Base-by-base conservation (phyloP, 2,888 invertebrate species). In the Lithosia quadra region DNA sequence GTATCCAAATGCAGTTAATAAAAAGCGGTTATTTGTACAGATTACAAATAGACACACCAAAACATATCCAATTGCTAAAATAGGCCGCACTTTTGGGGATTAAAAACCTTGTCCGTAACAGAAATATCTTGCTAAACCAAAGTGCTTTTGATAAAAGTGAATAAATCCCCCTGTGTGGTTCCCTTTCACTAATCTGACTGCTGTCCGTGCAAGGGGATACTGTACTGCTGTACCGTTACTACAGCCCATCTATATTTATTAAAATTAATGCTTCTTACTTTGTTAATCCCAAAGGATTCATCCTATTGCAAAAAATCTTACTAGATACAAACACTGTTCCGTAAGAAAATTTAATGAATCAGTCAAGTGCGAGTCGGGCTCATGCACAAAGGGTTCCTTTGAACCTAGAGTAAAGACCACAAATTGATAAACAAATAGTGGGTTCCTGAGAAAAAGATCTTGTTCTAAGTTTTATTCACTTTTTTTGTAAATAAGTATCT, bases 131-230 rank as follows among this genome's bases (percentile, higher is more conserved):
- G 18, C 18, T 43, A 49, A n/a, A 0, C n/a, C 49, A 7, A 9
- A 49, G 49, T n/a, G 49, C n/a, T 49, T 49, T 49, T 49, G 9
- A n/a, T 49, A 49, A n/a, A n/a, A 49, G 49, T 49, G 49, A 49
- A 49, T 49, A 49, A 49, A n/a, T 49, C n/a, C 49, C 49, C 49
- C n/a, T 49, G n/a, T 49, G 49, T 18, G 43, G 43, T 49, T 18
- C 49, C 8, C n/a, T n/a, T 49, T 13, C n/a, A n/a, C 49, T n/a
- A n/a, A 49, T 49, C 49, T 49, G 49, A n/a, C 49, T 49, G 49
- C 18, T n/a, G 49, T n/a, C 49, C n/a, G 49, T n/a, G n/a, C n/a
- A 49, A 49, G 49, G 49, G 49, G 49, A n/a, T 9, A 8, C 43
- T 13, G 36, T 36, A 13, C 9, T 7, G 15, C 39, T 39, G 39